Conservation (phyloP, 2,113 vertebrate species). For the Cheilinus undulatus region DNA sequence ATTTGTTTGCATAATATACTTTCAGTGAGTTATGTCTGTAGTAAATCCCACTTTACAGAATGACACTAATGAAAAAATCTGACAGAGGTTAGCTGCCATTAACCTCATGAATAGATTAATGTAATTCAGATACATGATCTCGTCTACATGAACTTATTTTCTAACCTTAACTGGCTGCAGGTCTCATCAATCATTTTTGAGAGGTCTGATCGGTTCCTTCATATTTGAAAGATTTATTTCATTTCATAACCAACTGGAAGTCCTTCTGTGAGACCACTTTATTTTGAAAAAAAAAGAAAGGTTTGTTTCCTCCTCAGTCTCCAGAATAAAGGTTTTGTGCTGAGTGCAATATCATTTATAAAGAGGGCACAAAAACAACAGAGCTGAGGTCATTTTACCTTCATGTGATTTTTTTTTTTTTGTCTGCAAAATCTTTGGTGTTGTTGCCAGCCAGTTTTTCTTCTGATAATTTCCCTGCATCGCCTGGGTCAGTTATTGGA, state of each 20-base stretch:
- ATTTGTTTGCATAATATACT: slow-evolving; percentile 56
- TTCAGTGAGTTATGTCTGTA: slow-evolving; percentile 45
- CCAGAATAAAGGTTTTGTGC: slow-evolving; percentile 17
- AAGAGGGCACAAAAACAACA: slow-evolving; percentile 51
- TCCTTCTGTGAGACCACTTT: slow-evolving; percentile 36
- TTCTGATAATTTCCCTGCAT: slow-evolving; percentile 29
- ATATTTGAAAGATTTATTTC: slow-evolving; percentile 13
- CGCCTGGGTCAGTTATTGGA: slow-evolving; percentile 27
- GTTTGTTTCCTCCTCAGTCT: slow-evolving; percentile 14
- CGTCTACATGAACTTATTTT: slow-evolving; percentile 45
- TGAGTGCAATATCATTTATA: slow-evolving; percentile 54
- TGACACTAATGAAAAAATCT: slow-evolving; percentile 38
- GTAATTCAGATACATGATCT: slow-evolving; percentile 49
- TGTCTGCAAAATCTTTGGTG: slow-evolving; percentile 13
- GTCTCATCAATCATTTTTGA: slow-evolving; percentile 45
- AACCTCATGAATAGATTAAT: slow-evolving; percentile 45
- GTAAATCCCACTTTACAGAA: slow-evolving; percentile 52
- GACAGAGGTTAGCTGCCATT: slow-evolving; percentile 49
- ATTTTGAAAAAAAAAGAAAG: slow-evolving; percentile 5
- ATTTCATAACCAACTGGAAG: slow-evolving; percentile 12
- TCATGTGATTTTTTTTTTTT: slow-evolving; percentile 40
- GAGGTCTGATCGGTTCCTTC: slow-evolving; percentile 40
- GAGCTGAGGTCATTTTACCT: slow-evolving; percentile 38
- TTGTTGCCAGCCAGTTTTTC: slow-evolving; percentile 17
- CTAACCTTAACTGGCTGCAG: slow-evolving; percentile 37